Base-by-base conservation (phyloP, 2,113 vertebrate genomes). In the Cacatua alba region DNA sequence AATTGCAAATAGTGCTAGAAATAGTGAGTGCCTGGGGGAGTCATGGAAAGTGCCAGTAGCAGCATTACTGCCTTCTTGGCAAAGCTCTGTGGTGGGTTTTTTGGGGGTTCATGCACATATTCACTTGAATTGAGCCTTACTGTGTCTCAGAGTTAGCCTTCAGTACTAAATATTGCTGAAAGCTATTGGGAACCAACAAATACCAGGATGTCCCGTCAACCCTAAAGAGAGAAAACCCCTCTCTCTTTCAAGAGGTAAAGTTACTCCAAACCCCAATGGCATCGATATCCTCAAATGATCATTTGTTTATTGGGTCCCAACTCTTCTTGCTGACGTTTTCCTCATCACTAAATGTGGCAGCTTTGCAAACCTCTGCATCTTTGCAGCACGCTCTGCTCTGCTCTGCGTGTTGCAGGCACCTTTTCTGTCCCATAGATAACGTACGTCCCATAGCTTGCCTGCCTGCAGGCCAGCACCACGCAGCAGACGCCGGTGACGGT, bases 401-500 rank as follows among this genome's bases (percentile, higher is more conserved):
- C 70, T 65, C 85, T n/a, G 71, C 4, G 0, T 6, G 69, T 48
- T 9, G n/a, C 46, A 67, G 90, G 39, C 69, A 55, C 85, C 80
- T 74, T 55, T 71, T 5, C 71, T 19, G 16, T 52, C 82, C 86
- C 3, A 1, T 91, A 28, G 75, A 94, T 41, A 57, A 53, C 3
- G 1, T 1, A 14, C 0, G 0, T 20, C 79, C 70, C 60, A 10
- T 5, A 1, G 13, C 68, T 64, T 9, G 3, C 49, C 65, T 78
- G 87, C 90, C 92, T 13, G 0, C 11, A 0, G 75, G 77, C 89
- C 96, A 94, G 74, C 43, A 33, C 8, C 3, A 0, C 55, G 17
- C 67, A 1, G 17, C 55, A 35, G 37, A 6, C 6, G 2, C 57
- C 3, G 0, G 81, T 39, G 74, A 59, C 91, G 68, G 17, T 69